Evolutionary conservation across 92 coral and sea anemone genomes (phyloP).

Genomic region (Porites divaricata): DNA sequence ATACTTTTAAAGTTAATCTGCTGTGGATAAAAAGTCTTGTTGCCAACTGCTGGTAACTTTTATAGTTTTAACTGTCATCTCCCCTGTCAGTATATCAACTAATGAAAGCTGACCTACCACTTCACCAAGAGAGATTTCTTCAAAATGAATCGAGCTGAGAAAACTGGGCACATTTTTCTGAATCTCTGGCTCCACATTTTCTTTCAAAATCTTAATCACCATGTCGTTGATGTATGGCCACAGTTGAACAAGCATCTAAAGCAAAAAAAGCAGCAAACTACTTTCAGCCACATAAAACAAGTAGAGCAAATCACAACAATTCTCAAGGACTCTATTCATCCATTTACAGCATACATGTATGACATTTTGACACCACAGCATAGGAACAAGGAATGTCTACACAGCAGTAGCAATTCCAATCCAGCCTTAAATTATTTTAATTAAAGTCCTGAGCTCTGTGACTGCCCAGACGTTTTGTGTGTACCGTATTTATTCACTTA

Average conservation of each 20-base stretch:
- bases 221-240: slow-evolving; percentile 99
- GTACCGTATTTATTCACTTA: too few relatives aligned
- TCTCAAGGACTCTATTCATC: too few relatives aligned
- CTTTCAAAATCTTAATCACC: slow-evolving; percentile 95
- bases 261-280: background rate
- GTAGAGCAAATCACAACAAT: background rate
- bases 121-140: slow-evolving; percentile 88
- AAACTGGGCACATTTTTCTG: slow-evolving; percentile 97
- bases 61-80: background rate
- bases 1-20: too few relatives aligned
- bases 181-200: slow-evolving; percentile 95
- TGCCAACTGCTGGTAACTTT: too few relatives aligned
- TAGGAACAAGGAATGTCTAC: too few relatives aligned
- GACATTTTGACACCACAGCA: too few relatives aligned
- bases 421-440: too few relatives aligned
- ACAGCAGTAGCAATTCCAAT: too few relatives aligned
- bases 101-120: slow-evolving; percentile 61
- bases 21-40: too few relatives aligned
- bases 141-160: slow-evolving; percentile 92
- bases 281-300: background rate
- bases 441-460: too few relatives aligned
- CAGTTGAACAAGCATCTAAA: slow-evolving; percentile 89
- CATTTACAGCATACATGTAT: too few relatives aligned
- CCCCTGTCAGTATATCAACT: background rate
- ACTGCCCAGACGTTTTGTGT: too few relatives aligned